Base-by-base conservation (phyloP, 2,113 vertebrate genomes). In the Myotis yumanensis region DNA sequence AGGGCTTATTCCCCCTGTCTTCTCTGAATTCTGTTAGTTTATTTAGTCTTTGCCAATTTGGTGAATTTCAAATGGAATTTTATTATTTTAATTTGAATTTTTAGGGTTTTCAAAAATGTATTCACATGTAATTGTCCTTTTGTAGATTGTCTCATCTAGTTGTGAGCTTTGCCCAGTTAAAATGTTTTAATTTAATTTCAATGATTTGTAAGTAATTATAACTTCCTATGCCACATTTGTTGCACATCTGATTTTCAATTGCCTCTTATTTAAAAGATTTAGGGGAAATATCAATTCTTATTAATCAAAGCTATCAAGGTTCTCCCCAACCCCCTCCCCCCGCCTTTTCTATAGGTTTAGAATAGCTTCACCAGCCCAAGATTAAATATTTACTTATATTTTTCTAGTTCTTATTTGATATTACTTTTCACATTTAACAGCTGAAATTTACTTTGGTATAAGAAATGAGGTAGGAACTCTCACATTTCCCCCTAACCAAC, bases 161-260 rank as follows among this genome's bases (percentile, higher is more conserved):
- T 22, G 64, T 18, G 17, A 64, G 23, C 59, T 91, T 76, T 62
- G 40, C 43, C 69, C 22, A n/a, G 14, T 25, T 86, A 73, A 52
- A 64, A 54, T 64, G 20, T 76, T 83, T 88, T 14, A 32, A 16
- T 83, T 92, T 92, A 40, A 40, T 90, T 75, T 40, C 22, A 89
- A 84, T 84, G 40, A 87, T n/a, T 91, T 77, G 32, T 22, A 62
- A 89, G 9, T 62, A 79, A 51, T 79, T 93, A 84, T n/a, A 68
- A 72, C 81, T 76, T 90, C 15, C 73, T 94, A 69, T 84, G 43
- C 46, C 68, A 59, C 37, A 66, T 71, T 51, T 80, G 62, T 64
- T 91, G 4, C 11, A 64, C n/a, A 91, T 59, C 30, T 51, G 35
- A 48, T 75, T 93, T 57, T 37, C 40, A 81, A 11, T 92, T 88